A percentile compares a stretch with the other conserved stretches of the same genome.
phyloP scores from a whole-genome alignment of 2,113 vertebrate genomes.

The Osmerus eperlanus region DNA sequence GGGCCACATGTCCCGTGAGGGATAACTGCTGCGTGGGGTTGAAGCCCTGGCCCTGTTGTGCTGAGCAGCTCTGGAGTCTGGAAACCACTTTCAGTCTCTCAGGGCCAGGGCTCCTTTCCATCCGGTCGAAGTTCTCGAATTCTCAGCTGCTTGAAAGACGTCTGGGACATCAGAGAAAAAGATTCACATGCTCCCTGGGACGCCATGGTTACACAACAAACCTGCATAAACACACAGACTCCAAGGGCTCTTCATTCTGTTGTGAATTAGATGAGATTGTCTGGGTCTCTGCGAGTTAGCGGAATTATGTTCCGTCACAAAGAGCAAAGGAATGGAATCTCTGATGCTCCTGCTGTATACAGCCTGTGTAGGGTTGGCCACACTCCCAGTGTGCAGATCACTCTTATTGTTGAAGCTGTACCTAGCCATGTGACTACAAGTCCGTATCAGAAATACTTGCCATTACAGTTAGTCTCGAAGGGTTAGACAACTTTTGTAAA shows the following conservation, averaged over 20 bases:
- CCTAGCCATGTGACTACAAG: too few species aligned
- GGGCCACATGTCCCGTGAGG: background rate
- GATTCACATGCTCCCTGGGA: constrained; percentile 58
- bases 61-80: too few species aligned
- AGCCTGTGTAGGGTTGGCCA: too few species aligned
- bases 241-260: background rate
- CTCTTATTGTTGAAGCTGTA: too few species aligned
- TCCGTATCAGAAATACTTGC: too few species aligned
- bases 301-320: too few species aligned
- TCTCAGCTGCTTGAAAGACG: constrained; percentile 57
- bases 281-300: too few species aligned
- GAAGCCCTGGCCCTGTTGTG: background rate
- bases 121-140: constrained; percentile 39
- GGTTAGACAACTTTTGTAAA: too few species aligned
- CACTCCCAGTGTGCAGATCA: too few species aligned
- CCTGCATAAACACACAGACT: background rate
- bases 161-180: constrained; percentile 34
- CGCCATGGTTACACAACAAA: constrained; percentile 44
- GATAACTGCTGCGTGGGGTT: constrained; percentile 3
- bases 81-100: background rate
- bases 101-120: constrained; percentile 16
- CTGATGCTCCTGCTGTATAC: too few species aligned
- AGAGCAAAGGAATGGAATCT: too few species aligned
- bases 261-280: background rate
- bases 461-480: too few species aligned